Evolutionary conservation across 2,888 invertebrate genomes (phyloP), one percentile per base, ranked within the genome.

Genomic region (Galeruca laticollis): DNA sequence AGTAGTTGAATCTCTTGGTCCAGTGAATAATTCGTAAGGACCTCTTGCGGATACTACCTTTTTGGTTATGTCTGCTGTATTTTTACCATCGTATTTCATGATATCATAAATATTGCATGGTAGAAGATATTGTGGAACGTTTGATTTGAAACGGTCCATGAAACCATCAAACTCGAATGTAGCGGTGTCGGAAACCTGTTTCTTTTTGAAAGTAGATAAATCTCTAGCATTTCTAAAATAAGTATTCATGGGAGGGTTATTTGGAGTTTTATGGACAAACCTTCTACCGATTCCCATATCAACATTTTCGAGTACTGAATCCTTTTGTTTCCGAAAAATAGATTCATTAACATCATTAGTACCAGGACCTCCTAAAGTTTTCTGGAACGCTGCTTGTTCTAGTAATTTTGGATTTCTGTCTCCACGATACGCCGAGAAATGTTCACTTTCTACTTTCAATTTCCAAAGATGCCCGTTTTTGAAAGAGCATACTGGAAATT

Each of bases 1-100:
- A 0, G 88, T 86, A 3, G 82, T 84, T 1, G 75, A 83, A 73
- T 88, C 88, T 57, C 89, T 82, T 35, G 84, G 84, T 0, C 89
- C 89, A 0, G 89, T 88, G 70, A 86, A 86, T 10, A 80, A 71
- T 67, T 85, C 83, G 68, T 85, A 86, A 0, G 85, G 86, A 0
- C 85, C 85, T 63, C 82, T 78, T 66, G 75, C 70, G 0, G 84
- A 84, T 6, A 82, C 81, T 3, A 78, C 72, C 64, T 72, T 79
- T 37, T 70, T 72, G 35, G 51, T 15, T 59, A 67, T 73, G 21
- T 59, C 66, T 1, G 64, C 60, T n/a, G 68, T 75, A 20, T 79
- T 76, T 52, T 75, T 74, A 4, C 43, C 49, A 73, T 82, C 79
- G 15, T 72, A 73, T 0, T 66, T 37, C n/a, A 8, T 47, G 26